Evolutionary conservation across 2,888 invertebrate genomes (phyloP).

Genomic region (Athetis lepigone): DNA sequence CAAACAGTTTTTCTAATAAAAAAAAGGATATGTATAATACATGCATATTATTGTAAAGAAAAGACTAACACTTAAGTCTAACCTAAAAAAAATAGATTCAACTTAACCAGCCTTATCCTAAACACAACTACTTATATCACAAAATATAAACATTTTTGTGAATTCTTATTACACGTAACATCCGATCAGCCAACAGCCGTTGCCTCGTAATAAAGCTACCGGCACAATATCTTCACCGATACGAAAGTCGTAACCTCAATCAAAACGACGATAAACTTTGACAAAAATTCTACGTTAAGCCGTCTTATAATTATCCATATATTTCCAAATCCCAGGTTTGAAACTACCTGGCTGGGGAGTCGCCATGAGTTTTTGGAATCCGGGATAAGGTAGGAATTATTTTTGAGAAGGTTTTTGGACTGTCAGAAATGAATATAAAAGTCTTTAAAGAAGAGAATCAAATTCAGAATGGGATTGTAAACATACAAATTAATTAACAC

Average conservation of each 20-base stretch:
- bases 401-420: not conserved
- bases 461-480: too few species aligned
- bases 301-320: constrained; percentile 90
- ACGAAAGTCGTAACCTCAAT: constrained; percentile 88
- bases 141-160: not conserved
- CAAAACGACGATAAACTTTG: constrained; percentile 89
- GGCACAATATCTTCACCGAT: constrained; percentile 75
- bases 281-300: constrained; percentile 90
- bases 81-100: too few species aligned
- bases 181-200: constrained; percentile 40
- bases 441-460: too few species aligned
- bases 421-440: too few species aligned
- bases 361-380: constrained; percentile 17
- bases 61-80: too few species aligned
- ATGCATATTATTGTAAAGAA: too few species aligned
- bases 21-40: too few species aligned
- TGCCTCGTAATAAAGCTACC: constrained; percentile 83
- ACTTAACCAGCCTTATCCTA: too few species aligned
- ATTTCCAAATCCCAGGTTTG: constrained; percentile 84
- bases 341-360: constrained; percentile 82
- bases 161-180: constrained; percentile 36
- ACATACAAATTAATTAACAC: too few species aligned
- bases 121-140: too few species aligned
- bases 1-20: too few species aligned
- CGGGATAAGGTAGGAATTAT: not conserved